A percentile compares a stretch with the other conserved stretches of the same genome.
phyloP scores from a whole-genome alignment of 2,113 vertebrate genomes.

The Hippocampus comes region DNA sequence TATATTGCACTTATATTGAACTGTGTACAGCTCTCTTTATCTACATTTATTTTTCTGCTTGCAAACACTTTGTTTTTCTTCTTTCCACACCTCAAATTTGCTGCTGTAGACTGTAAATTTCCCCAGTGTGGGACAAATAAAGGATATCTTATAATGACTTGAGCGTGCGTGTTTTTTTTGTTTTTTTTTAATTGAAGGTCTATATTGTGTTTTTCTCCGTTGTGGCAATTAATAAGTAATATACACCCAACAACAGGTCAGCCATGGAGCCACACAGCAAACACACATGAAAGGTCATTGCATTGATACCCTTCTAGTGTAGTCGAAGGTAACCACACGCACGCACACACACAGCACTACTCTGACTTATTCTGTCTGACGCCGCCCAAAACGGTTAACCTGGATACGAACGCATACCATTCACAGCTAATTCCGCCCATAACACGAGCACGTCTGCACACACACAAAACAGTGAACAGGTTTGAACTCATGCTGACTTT shows the following conservation, averaged over 20 bases:
- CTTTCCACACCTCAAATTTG: no score
- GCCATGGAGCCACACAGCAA: conserved; percentile 15
- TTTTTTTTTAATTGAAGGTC: neutral
- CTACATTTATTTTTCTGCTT: no score
- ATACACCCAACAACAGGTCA: conserved; percentile 40
- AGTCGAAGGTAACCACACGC: neutral
- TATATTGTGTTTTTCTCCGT: conserved; percentile 38
- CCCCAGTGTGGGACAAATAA: no score
- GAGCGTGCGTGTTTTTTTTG: neutral
- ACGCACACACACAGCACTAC: neutral
- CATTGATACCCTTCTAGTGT: conserved; percentile 14
- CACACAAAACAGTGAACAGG: neutral
- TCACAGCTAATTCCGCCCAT: conserved; percentile 14
- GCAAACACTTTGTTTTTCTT: no score
- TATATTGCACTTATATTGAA: no score
- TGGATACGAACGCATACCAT: conserved; percentile 41
- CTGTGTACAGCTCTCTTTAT: no score
- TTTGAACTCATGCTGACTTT: conserved; percentile 16
- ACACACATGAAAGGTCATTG: conserved; percentile 24
- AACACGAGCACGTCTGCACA: neutral
- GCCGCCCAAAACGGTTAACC: conserved; percentile 24
- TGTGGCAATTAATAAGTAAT: conserved; percentile 57
- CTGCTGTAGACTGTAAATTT: no score
- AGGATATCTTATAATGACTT: neutral
- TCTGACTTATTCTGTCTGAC: neutral